These are phyloP conservation scores for Catamblyrhynchus diadema DNA, from an alignment of 2,797 vertebrate species.

Conservation along the genomic window DNA sequence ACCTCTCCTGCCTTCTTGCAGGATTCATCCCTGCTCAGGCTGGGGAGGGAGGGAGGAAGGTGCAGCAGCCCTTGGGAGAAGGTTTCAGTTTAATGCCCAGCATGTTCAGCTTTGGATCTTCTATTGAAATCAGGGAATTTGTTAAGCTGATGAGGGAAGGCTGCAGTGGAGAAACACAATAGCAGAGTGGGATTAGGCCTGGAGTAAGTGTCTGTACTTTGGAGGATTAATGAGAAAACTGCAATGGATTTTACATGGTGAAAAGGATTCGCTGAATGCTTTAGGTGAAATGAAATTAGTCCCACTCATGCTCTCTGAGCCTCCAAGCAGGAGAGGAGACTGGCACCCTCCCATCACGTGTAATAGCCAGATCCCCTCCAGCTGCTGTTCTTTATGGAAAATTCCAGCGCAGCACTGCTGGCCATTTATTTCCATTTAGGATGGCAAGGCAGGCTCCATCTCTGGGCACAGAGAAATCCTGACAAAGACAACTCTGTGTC, in stretches of 20 bases:
- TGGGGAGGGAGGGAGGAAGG: background rate
- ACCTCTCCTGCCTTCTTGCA: background rate
- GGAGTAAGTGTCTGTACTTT: constrained; percentile 66
- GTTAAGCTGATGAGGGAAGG: constrained; percentile 70
- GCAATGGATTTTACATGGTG: constrained; percentile 69
- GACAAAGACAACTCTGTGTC: background rate
- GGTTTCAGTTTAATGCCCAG: constrained; percentile 52
- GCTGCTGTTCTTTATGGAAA: background rate
- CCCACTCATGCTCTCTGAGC: constrained; percentile 14
- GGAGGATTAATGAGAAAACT: constrained; percentile 71
- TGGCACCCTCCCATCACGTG: constrained; percentile 22
- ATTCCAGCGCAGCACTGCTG: background rate
- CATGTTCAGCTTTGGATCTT: constrained; percentile 47
- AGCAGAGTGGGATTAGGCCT: constrained; percentile 67
- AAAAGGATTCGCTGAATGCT: constrained; percentile 60
- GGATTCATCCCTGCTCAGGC: background rate
- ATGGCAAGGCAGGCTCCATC: background rate
- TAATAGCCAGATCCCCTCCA: constrained; percentile 16
- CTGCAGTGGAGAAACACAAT: constrained; percentile 64
- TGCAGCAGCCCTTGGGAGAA: background rate
- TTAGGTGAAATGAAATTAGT: constrained; percentile 69
- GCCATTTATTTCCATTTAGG: background rate
- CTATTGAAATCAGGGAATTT: constrained; percentile 59
- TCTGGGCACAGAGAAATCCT: background rate
- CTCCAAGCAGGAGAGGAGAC: constrained; percentile 8